phyloP scores from a whole-genome alignment of 2,888 invertebrate species.

The Lycaena phlaeas region DNA sequence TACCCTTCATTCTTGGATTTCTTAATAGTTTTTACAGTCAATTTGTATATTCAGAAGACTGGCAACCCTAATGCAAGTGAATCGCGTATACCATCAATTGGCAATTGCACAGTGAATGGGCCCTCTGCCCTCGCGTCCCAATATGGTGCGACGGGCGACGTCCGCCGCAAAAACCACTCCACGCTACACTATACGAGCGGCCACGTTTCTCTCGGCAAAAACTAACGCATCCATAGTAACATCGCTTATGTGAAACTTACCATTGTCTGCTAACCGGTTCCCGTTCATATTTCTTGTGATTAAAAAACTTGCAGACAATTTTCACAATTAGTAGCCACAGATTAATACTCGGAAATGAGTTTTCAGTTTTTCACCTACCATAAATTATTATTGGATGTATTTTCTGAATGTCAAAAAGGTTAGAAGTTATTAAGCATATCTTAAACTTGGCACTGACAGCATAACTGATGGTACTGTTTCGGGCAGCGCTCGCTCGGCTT shows the following conservation, averaged over 20 bases:
- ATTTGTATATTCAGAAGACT: too few species aligned
- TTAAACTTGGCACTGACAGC: background rate
- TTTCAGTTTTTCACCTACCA: too few species aligned
- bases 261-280: constrained; percentile 8
- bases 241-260: constrained; percentile 17
- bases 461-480: constrained; percentile 2
- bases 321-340: background rate
- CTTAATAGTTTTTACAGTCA: too few species aligned
- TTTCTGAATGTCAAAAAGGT: background rate
- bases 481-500: constrained; percentile 5
- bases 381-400: too few species aligned
- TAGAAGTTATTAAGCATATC: constrained; percentile 1
- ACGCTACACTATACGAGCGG: constrained; percentile 8
- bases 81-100: constrained; percentile 47
- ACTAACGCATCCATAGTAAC: constrained; percentile 15
- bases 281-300: constrained; percentile 5
- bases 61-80: constrained; percentile 32
- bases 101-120: constrained; percentile 55
- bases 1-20: constrained; percentile 2
- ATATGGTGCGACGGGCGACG: constrained; percentile 32
- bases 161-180: constrained; percentile 20
- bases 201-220: constrained; percentile 14
- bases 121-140: constrained; percentile 36
- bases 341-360: too few species aligned
- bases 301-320: background rate